Base-by-base conservation (phyloP, 2,797 vertebrate species). In the Eulemur rubriventer region DNA sequence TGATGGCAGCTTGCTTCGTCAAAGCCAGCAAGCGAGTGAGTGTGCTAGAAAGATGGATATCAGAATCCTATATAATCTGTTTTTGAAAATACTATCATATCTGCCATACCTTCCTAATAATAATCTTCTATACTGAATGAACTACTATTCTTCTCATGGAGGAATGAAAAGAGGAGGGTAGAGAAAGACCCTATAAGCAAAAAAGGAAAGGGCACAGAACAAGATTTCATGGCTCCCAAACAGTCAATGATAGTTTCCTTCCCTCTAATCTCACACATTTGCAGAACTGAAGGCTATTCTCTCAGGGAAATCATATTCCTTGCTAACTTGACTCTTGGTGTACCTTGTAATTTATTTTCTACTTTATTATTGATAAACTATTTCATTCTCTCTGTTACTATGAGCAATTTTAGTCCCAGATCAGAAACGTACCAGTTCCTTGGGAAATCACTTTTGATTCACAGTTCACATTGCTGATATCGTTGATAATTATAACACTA, bases 401-500 rank as follows among this genome's bases (percentile, higher is more conserved):
- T 70, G 35, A 96, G 55, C 59, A 78, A 50, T 70, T 92, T 95
- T 72, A 92, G 65, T 95, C 69, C 9, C 52, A 73, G 46, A 73
- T 92, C 50, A 95, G 78, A 96, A 90, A 88, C 20, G 48, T 85
- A 63, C 17, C 22, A 33, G 30, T 91, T 97, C n/a, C 78, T 94
- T 97, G 90, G 88, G 81, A 96, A 97, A 94, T 94, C 72, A 93
- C 48, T 76, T 96, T 90, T 95, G 83, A 94, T 26, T 95, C 89
- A 52, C 2, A 89, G 33, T 88, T 89, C 52, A 91, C 65, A 79
- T 89, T 94, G 33, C 73, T 94, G 33, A 90, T 73, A 96, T 94
- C 41, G 95, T 33, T 17, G 22, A 88, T 94, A 96, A 92, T 88
- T 97, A 43, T 57, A 85, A 65, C 11, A n/a, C 28, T 26, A 85